Evolutionary conservation across 2,797 vertebrate genomes (phyloP), one percentile per base, ranked within the genome.

Genomic region (Simalia tracyae): DNA sequence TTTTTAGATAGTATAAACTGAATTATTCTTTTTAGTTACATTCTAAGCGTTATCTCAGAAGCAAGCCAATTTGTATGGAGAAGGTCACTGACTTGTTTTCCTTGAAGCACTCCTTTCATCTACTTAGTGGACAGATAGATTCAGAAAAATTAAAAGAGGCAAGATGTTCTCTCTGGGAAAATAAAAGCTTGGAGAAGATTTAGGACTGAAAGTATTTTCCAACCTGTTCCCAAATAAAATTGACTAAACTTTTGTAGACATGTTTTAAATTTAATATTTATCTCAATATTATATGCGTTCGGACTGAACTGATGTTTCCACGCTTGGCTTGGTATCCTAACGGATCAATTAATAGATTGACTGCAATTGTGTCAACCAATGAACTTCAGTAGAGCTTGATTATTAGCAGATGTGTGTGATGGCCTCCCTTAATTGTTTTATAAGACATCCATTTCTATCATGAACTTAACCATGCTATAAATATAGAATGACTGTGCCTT

Each of bases 1-100:
- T 88, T 90, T 93, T 92, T 90, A 93, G 91, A 93, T 92, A 84
- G 54, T 85, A 36, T 93, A 88, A 93, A 92, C 89, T 88, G 57
- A 92, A 93, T 72, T 90, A 90, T 92, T 92, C 88, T 66, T 90
- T 93, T 90, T 85, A 90, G 36, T n/a, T 91, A 90, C 89, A 88
- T 90, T 90, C 85, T 90, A 90, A 86, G 88, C 84, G 85, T 88
- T 93, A 91, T 92, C 57, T 90, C 89, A 88, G 90, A 88, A 87
- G 28, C 60, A 92, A 88, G 68, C 60, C 68, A 92, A 60, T 90
- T 93, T 90, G 72, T 90, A 54, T 84, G 85, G 84, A 68, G 72
- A 90, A 92, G 56, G 86, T 90, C 61, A 72, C 68, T 61, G 54
- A 72, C 72, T 90, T 92, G 85, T 87, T 92, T 92, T 90, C 61